Percentiles rank a stretch among this genome's conserved stretches.
phyloP scores from a whole-genome alignment of 2,113 vertebrate species.

The Kryptolebias marmoratus region DNA sequence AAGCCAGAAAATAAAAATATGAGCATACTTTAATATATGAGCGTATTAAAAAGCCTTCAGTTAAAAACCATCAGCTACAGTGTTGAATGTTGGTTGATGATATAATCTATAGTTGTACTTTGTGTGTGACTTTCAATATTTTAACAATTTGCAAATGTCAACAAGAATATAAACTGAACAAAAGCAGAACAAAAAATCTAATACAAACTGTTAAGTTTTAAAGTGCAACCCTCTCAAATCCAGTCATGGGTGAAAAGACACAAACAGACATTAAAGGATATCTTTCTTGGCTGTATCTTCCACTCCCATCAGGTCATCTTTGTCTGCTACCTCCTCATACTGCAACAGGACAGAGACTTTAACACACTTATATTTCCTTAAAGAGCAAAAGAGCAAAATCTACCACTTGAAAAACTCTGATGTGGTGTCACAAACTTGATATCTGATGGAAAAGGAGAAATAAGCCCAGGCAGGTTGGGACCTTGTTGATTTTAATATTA shows the following conservation, averaged over 20 bases:
- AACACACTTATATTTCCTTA: no score
- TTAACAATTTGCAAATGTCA: not conserved
- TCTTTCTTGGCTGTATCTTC: conserved; percentile 94
- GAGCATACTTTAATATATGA: no score
- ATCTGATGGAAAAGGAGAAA: not conserved
- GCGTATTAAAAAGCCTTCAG: no score
- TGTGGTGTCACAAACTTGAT: not conserved
- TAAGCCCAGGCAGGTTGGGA: not conserved
- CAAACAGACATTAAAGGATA: conserved; percentile 80
- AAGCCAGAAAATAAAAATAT: not conserved
- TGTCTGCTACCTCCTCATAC: conserved; percentile 95
- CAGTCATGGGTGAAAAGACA: not conserved
- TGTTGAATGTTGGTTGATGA: no score
- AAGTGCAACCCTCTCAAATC: not conserved
- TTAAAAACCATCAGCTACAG: no score
- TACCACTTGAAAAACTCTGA: no score
- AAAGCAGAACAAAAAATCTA: no score
- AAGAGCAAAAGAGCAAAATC: not conserved
- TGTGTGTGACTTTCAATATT: not conserved
- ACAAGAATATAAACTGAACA: no score
- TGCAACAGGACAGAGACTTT: conserved; percentile 49
- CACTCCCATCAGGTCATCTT: conserved; percentile 93
- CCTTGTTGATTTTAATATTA: no score
- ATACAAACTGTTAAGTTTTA: not conserved
- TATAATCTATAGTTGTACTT: not conserved